phyloP scores from a whole-genome alignment of 2,113 vertebrate species.

The Ciconia boyciana region DNA sequence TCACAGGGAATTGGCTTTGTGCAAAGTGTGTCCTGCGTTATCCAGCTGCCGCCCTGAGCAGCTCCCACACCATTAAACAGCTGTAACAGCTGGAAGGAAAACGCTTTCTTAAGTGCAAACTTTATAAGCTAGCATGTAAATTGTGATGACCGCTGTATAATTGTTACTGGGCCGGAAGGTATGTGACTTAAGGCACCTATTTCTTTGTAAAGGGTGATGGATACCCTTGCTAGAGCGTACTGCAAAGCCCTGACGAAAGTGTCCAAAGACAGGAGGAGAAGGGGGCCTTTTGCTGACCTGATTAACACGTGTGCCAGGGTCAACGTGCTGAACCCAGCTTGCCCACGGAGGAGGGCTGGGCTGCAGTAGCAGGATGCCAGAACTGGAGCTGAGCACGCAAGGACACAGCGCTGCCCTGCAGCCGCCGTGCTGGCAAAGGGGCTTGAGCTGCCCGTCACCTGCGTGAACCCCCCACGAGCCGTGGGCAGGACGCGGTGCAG shows the following conservation, averaged over 20 bases:
- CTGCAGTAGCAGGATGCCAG: neutral
- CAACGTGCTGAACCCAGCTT: neutral
- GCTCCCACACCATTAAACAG: neutral
- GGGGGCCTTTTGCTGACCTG: neutral
- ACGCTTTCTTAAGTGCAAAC: neutral
- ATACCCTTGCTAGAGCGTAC: neutral
- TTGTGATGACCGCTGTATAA: neutral
- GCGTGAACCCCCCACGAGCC: neutral
- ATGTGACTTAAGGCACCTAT: rapidly evolving
- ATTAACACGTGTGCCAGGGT: neutral
- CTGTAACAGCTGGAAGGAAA: neutral
- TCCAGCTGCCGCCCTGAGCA: neutral
- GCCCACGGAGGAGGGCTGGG: too few relatives aligned
- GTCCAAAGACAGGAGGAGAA: neutral
- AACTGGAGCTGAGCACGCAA: neutral
- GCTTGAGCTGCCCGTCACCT: neutral
- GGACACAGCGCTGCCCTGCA: neutral
- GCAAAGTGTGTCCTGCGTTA: neutral
- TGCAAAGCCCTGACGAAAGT: neutral
- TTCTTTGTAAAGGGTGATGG: neutral
- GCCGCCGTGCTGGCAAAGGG: neutral
- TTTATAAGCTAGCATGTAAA: neutral
- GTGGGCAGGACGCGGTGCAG: neutral
- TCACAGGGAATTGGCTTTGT: neutral
- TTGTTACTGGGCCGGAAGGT: neutral